phyloP scores from a whole-genome alignment of 1,140 invertebrate species.

The Brachionus calyciflorus region DNA sequence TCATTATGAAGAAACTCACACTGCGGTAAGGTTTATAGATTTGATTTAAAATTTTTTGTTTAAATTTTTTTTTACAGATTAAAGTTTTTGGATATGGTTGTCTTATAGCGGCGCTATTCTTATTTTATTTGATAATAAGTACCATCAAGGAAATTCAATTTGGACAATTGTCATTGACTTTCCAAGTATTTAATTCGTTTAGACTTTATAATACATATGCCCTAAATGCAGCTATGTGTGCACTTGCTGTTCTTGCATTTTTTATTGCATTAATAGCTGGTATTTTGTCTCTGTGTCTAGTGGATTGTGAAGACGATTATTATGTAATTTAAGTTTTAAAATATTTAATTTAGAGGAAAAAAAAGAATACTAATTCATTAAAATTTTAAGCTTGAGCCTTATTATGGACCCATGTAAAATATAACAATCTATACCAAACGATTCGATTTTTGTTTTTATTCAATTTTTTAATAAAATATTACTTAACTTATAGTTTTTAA shows the following conservation, averaged over 20 bases:
- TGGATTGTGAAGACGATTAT: neutral
- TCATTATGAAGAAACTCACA: conserved; percentile 13
- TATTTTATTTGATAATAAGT: conserved; percentile 25
- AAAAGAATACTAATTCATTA: too few relatives aligned
- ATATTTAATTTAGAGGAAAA: too few relatives aligned
- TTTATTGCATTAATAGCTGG: neutral
- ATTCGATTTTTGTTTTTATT: too few relatives aligned
- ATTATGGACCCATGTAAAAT: neutral
- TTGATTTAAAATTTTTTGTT: neutral
- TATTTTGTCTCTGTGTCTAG: neutral
- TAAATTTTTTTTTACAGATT: neutral
- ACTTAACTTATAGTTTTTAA: too few relatives aligned
- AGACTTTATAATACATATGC: conserved; percentile 11
- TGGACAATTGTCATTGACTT: neutral
- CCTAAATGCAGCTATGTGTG: neutral
- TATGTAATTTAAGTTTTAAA: conserved; percentile 14
- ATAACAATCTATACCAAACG: neutral
- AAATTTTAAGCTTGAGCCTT: neutral
- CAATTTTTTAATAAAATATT: too few relatives aligned
- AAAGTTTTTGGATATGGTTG: conserved; percentile 23
- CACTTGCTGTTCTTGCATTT: neutral
- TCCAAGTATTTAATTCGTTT: neutral
- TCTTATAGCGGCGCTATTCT: neutral
- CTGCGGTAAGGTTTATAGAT: neutral
- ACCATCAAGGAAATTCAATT: conserved; percentile 39